A percentile compares a stretch with the other conserved stretches of the same genome.
Evolutionary conservation across 2,797 vertebrate genomes (phyloP).

Genomic region (Danio choprae): DNA sequence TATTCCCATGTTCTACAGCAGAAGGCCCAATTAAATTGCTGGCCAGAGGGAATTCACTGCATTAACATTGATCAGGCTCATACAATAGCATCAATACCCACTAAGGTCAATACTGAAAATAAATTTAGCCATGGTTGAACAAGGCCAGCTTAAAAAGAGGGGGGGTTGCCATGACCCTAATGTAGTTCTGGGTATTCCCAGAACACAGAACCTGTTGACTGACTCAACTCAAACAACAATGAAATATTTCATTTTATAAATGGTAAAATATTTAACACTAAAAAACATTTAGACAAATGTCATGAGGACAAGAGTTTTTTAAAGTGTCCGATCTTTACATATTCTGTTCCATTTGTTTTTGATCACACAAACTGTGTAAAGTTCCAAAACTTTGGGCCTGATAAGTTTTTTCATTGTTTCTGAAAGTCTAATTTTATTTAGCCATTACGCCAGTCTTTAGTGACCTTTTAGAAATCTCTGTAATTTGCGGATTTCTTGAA

Average conservation of each 20-base stretch:
- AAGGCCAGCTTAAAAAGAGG: background rate
- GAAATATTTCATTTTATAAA: too few species aligned
- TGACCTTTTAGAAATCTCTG: too few species aligned
- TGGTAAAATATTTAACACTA: background rate
- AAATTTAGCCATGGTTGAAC: conserved; percentile 19
- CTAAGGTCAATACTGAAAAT: conserved; percentile 36
- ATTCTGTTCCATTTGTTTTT: background rate
- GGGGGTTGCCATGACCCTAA: background rate
- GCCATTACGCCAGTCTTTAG: too few species aligned
- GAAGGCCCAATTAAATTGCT: conserved; percentile 13
- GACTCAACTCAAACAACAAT: background rate
- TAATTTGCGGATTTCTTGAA: too few species aligned
- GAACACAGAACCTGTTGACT: background rate
- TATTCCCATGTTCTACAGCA: conserved; percentile 25
- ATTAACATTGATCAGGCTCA: conserved; percentile 53
- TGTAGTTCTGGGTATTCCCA: background rate
- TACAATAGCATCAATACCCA: conserved; percentile 40
- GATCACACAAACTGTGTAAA: background rate
- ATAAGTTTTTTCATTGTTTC: background rate
- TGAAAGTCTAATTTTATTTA: background rate
- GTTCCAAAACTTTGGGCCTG: background rate
- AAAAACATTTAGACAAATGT: background rate
- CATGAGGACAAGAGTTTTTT: background rate
- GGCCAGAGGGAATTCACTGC: conserved; percentile 46
- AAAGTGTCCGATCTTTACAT: background rate